Evolutionary conservation across 92 coral and sea anemone species (phyloP).

Genomic region (Ricordea florida): DNA sequence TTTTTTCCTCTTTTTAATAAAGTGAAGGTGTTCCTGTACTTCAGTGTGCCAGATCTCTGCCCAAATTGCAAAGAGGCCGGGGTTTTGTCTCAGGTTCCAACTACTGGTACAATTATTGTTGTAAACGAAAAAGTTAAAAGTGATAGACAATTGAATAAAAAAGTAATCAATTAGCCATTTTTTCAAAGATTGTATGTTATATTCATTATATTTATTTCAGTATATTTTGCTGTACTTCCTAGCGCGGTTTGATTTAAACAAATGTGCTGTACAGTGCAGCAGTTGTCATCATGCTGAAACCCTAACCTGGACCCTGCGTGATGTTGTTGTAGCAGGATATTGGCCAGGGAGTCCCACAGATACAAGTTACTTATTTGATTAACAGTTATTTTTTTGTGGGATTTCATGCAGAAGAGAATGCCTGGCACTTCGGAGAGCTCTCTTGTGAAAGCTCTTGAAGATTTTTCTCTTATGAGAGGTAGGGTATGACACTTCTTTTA

Average conservation of each 20-base stretch:
- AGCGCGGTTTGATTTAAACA: slow-evolving; percentile 27
- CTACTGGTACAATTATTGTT: slow-evolving; percentile 14
- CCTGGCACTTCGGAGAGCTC: slow-evolving; percentile 60
- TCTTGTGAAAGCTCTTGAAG: slow-evolving; percentile 57
- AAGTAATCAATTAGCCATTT: no score
- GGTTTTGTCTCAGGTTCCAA: neutral
- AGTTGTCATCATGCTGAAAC: neutral
- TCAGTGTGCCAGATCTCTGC: neutral
- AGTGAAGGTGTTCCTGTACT: neutral
- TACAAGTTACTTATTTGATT: slow-evolving; percentile 47
- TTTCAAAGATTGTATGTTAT: no score
- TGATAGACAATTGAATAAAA: no score
- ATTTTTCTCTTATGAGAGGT: slow-evolving; percentile 40
- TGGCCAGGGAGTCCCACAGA: slow-evolving; percentile 74
- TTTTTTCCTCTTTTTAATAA: neutral
- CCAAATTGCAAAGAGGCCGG: slow-evolving; percentile 3
- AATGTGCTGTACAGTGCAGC: slow-evolving; percentile 1
- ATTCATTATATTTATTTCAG: no score
- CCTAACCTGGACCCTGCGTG: slow-evolving; percentile 27
- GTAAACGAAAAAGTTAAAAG: slow-evolving; percentile 41
- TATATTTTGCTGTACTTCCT: no score
- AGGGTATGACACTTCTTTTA: slow-evolving; percentile 22
- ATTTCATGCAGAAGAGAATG: slow-evolving; percentile 61
- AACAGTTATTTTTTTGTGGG: slow-evolving; percentile 58
- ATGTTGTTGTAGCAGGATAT: slow-evolving; percentile 46